Evolutionary conservation across 2,113 vertebrate genomes (phyloP), one percentile per base, ranked within the genome.

Genomic region (Scytalopus superciliaris): DNA sequence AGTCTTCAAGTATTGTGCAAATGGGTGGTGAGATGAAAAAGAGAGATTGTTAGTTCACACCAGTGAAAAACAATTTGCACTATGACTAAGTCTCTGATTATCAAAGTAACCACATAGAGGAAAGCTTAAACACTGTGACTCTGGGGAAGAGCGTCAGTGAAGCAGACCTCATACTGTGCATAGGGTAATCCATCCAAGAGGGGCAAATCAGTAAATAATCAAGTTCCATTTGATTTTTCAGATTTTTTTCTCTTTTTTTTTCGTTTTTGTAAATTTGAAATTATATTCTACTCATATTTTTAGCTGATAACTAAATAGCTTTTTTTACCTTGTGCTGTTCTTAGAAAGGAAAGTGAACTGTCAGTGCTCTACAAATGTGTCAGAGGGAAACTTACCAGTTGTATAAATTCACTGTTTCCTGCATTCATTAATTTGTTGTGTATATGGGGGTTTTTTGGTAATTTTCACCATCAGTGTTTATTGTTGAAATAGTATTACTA

Each of bases 391-490:
- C 15, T 63, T 93, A 44, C 2, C 11, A 6, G 23, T 37, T 87
- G 23, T 24, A 57, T 66, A 40, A 91, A 49, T 55, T 53, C 28
- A 33, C 1, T 66, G 4, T 82, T 72, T 70, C n/a, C 56, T 79
- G 31, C 31, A 28, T 64, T 84, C 42, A 33, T 5, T 62, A 66
- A 57, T 67, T 79, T 62, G 14, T 88, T 86, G 22, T 53, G 14
- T 10, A 7, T 40, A 5, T 60, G 56, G 11, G 0, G 0, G 45
- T 42, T 42, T 47, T 27, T 28, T 4, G 19, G 76, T 23, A 37
- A 53, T 85, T 80, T 89, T 22, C 3, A 1, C 7, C 10, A 12
- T 60, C 23, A 35, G 5, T 73, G 28, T 49, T 86, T 76, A 53
- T 52, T 68, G 30, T 30, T 77, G 30, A 84, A 79, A 73, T 82